phyloP scores from a whole-genome alignment of 2,113 vertebrate species.

The Bubo blakistoni region DNA sequence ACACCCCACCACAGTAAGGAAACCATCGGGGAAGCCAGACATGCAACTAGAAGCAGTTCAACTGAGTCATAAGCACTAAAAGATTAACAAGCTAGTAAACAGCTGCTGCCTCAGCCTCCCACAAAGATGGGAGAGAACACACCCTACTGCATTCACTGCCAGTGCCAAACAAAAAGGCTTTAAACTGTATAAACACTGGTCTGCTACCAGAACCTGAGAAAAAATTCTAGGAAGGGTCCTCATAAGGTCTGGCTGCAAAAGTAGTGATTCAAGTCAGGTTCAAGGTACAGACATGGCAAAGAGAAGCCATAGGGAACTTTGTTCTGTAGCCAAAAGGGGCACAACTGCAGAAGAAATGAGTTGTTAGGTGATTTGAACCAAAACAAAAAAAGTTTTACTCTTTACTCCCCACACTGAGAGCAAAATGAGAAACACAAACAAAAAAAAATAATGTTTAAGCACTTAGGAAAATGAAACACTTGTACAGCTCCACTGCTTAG shows the following conservation, averaged over 20 bases:
- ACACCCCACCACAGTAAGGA: not conserved
- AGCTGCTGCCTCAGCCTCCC: not conserved
- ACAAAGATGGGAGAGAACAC: not conserved
- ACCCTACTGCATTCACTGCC: not conserved
- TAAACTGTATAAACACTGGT: not conserved
- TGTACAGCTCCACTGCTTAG: not conserved
- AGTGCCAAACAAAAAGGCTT: not conserved
- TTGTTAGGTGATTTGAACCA: not conserved
- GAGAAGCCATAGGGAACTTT: not conserved
- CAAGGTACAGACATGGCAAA: not conserved
- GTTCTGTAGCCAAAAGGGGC: not conserved
- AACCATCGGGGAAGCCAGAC: not conserved
- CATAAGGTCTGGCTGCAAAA: not conserved
- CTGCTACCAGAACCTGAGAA: not conserved
- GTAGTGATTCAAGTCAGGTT: not conserved
- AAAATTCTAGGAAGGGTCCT: not conserved
- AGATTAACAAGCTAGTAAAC: not conserved
- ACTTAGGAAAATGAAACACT: not conserved
- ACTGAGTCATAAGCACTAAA: not conserved
- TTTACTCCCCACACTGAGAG: not conserved
- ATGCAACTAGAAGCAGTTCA: not conserved
- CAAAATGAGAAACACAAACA: not conserved
- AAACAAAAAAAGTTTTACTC: not conserved
- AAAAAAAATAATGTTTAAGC: not conserved
- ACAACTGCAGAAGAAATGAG: not conserved